Evolutionary conservation across 1,140 invertebrate species (phyloP).

Genomic region (Homalodisca vitripennis): DNA sequence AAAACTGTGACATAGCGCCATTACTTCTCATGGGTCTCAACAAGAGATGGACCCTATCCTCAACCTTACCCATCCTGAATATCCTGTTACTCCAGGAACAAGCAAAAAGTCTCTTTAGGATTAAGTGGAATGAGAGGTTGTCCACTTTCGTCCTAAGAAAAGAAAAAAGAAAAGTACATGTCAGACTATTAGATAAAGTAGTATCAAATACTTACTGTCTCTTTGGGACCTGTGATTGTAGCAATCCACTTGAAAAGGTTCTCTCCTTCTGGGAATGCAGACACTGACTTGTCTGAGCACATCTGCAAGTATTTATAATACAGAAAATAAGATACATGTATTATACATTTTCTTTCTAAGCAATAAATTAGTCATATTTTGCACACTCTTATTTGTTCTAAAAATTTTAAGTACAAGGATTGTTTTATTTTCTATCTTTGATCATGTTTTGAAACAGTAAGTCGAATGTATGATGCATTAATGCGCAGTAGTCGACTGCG

Average conservation of each 20-base stretch:
- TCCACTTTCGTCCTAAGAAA: too few species aligned
- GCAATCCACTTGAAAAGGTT: constrained; percentile 96
- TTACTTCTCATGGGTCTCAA: too few species aligned
- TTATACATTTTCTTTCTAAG: not conserved
- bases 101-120: too few species aligned
- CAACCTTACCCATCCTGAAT: too few species aligned
- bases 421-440: not conserved
- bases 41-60: too few species aligned
- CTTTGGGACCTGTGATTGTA: constrained; percentile 85
- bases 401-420: not conserved
- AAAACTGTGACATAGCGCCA: too few species aligned
- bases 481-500: not conserved
- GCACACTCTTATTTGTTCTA: not conserved
- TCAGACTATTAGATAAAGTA: too few species aligned
- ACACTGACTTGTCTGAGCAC: constrained; percentile 86
- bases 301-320: constrained; percentile 54
- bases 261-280: constrained; percentile 95
- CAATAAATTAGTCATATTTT: not conserved
- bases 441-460: not conserved
- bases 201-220: constrained; percentile 74
- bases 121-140: too few species aligned
- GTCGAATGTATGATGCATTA: not conserved
- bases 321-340: not conserved
- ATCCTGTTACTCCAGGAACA: too few species aligned
- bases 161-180: too few species aligned